phyloP scores from a whole-genome alignment of 2,888 invertebrate genomes.

The Horisme vitalbata region DNA sequence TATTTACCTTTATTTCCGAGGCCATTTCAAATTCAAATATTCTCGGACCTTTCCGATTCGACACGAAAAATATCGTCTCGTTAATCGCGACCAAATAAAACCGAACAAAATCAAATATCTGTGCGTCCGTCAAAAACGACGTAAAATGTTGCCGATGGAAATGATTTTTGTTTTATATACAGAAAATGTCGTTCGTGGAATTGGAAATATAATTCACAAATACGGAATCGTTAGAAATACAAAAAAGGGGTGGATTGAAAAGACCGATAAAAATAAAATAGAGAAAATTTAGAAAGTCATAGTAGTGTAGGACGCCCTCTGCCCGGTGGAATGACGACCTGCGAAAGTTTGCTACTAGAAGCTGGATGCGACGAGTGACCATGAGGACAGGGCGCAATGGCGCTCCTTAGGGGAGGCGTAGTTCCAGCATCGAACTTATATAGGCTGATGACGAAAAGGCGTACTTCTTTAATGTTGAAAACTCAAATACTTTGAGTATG shows the following conservation, averaged over 20 bases:
- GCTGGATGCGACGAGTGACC: too few species aligned
- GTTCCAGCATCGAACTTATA: too few species aligned
- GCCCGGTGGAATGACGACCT: too few species aligned
- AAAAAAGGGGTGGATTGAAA: not conserved
- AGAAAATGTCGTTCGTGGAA: slow-evolving; percentile 1
- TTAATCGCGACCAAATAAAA: slow-evolving; percentile 16
- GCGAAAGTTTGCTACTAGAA: too few species aligned
- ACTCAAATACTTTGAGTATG: too few species aligned
- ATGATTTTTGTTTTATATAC: slow-evolving; percentile 8
- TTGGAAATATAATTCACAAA: slow-evolving; percentile 4
- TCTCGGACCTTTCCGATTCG: slow-evolving; percentile 3
- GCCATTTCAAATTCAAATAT: slow-evolving; percentile 21
- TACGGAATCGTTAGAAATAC: not conserved
- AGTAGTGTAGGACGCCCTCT: too few species aligned
- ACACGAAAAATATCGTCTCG: slow-evolving; percentile 12
- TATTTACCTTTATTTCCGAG: slow-evolving; percentile 16
- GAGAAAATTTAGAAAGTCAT: too few species aligned
- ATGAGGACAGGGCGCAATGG: too few species aligned
- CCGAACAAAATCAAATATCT: slow-evolving; percentile 18
- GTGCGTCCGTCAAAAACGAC: slow-evolving; percentile 1
- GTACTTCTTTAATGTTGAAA: too few species aligned
- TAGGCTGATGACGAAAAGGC: too few species aligned
- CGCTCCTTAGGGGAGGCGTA: too few species aligned
- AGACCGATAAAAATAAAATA: too few species aligned
- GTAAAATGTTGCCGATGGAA: slow-evolving; percentile 8